Percentiles rank a stretch among this genome's conserved stretches.
phyloP scores from a whole-genome alignment of 2,888 invertebrate species.

The Flexamia atlantica region DNA sequence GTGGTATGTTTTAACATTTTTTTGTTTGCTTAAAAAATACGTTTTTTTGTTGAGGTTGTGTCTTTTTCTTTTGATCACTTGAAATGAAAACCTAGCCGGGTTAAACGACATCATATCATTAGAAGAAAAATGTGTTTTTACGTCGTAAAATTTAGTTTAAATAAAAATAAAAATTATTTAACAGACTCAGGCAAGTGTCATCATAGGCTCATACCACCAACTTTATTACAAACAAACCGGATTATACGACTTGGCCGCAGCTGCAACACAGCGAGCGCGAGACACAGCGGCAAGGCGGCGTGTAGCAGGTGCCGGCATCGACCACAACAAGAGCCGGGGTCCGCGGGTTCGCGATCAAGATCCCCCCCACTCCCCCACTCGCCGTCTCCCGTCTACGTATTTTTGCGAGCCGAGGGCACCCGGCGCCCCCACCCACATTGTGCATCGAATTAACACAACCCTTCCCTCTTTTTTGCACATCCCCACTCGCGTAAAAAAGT shows the following conservation, averaged over 20 bases:
- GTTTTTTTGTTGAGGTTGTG: too few relatives aligned
- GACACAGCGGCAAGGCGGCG: slow-evolving; percentile 1
- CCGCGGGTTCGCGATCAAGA: slow-evolving; percentile 57
- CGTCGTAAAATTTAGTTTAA: too few relatives aligned
- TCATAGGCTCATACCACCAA: too few relatives aligned
- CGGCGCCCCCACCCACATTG: slow-evolving; percentile 60
- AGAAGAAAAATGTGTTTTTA: too few relatives aligned
- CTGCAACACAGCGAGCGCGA: background rate
- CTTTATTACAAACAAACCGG: background rate
- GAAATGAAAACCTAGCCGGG: too few relatives aligned
- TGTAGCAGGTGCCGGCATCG: slow-evolving; percentile 49
- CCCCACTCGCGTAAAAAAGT: slow-evolving; percentile 63
- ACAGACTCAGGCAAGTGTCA: too few relatives aligned
- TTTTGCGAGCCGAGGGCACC: slow-evolving; percentile 60
- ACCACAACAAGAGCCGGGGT: slow-evolving; percentile 52
- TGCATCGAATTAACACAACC: slow-evolving; percentile 65
- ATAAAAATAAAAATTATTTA: too few relatives aligned
- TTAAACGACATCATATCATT: too few relatives aligned
- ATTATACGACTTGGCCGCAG: background rate
- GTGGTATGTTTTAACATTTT: too few relatives aligned
- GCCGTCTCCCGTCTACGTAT: slow-evolving; percentile 48
- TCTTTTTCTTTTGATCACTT: too few relatives aligned
- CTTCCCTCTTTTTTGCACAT: slow-evolving; percentile 64
- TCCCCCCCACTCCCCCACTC: slow-evolving; percentile 48
- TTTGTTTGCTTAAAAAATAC: too few relatives aligned